phyloP scores from a whole-genome alignment of 2,113 vertebrate genomes.

The Dendrocopos noguchii region DNA sequence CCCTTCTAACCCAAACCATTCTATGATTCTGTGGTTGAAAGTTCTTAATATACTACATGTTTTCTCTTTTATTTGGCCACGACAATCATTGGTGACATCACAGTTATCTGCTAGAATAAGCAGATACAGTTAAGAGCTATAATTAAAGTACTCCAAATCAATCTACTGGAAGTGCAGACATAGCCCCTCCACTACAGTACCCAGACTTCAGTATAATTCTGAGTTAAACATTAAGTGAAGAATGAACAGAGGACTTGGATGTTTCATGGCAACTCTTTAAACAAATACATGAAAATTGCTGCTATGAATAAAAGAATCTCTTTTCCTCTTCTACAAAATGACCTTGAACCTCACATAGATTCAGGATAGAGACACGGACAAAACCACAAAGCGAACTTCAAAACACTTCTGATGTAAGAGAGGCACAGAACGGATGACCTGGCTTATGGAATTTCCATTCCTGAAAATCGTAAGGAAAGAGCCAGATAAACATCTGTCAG shows the following conservation, averaged over 20 bases:
- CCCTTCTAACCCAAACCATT: too few relatives aligned
- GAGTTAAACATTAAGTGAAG: not conserved
- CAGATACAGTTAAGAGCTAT: conserved; percentile 9
- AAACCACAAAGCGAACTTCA: not conserved
- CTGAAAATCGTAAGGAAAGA: not conserved
- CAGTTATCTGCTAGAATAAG: not conserved
- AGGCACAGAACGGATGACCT: not conserved
- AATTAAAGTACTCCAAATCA: conserved; percentile 11
- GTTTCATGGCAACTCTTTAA: not conserved
- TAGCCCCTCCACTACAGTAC: not conserved
- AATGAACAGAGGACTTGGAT: not conserved
- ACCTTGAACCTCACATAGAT: not conserved
- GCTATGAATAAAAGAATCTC: not conserved
- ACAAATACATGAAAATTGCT: not conserved
- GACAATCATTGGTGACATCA: not conserved
- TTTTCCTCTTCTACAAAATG: not conserved
- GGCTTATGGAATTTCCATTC: conserved; percentile 17
- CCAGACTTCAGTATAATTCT: not conserved
- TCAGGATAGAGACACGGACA: not conserved
- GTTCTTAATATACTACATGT: not conserved
- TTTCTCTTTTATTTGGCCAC: not conserved
- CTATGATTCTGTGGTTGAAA: not conserved
- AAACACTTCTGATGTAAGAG: not conserved
- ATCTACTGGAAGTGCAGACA: not conserved
- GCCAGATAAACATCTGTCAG: not conserved